A percentile compares a stretch with the other conserved stretches of the same genome.
Evolutionary conservation across 2,113 vertebrate species (phyloP).

Genomic region (Candoia aspera): DNA sequence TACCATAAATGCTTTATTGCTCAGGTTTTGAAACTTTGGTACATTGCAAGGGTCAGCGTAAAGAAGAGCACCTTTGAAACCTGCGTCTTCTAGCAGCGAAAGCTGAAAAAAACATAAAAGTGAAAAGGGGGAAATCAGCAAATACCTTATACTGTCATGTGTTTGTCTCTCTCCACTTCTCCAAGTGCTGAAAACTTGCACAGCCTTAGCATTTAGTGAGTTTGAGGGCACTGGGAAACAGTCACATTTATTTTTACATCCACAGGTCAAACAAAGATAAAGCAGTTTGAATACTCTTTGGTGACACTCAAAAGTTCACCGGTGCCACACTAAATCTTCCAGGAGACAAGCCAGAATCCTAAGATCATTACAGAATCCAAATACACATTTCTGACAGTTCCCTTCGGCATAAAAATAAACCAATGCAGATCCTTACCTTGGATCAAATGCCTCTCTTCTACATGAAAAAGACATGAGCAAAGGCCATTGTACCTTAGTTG

Average conservation of each 20-base stretch:
- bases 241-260: neutral
- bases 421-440: neutral
- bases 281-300: neutral
- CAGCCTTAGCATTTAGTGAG: neutral
- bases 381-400: neutral
- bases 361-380: neutral
- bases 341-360: neutral
- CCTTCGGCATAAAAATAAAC: neutral
- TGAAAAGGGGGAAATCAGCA: neutral
- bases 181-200: neutral
- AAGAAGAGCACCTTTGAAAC: constrained; percentile 86
- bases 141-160: no score
- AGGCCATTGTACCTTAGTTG: neutral
- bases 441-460: neutral
- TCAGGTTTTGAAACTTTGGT: constrained; percentile 68
- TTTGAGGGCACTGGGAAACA: neutral
- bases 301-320: neutral
- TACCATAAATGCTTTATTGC: constrained; percentile 82
- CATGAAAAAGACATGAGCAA: neutral
- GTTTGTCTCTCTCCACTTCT: neutral
- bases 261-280: neutral
- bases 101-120: constrained; percentile 75
- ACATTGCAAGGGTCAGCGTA: constrained; percentile 90
- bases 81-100: constrained; percentile 82
- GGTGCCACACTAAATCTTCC: neutral